Percentiles rank a stretch among this genome's conserved stretches.
phyloP scores from a whole-genome alignment of 2,888 invertebrate species.

The Lagria hirta region DNA sequence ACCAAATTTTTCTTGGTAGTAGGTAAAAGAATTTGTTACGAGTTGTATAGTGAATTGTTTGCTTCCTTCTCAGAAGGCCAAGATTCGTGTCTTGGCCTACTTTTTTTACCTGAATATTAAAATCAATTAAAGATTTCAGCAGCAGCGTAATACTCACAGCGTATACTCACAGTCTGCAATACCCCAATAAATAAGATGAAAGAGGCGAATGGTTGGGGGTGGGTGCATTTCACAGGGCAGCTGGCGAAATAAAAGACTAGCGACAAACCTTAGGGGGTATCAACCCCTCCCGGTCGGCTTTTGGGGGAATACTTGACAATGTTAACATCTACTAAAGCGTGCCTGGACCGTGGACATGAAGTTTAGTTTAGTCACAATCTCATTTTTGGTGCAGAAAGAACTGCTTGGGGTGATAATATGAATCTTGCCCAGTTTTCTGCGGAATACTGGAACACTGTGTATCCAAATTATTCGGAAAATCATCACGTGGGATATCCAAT shows the following conservation, averaged over 20 bases:
- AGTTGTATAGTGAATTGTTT: slow-evolving; percentile 37
- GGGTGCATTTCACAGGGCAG: slow-evolving; percentile 53
- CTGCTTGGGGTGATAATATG: slow-evolving; percentile 40
- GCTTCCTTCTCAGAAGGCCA: slow-evolving; percentile 39
- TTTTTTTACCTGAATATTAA: slow-evolving; percentile 33
- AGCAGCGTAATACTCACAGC: neutral
- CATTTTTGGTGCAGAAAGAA: too few relatives aligned
- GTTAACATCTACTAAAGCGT: slow-evolving; percentile 54
- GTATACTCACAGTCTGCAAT: slow-evolving; percentile 45
- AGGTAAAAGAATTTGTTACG: slow-evolving; percentile 15
- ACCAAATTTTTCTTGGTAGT: slow-evolving; percentile 3
- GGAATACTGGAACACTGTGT: slow-evolving; percentile 46
- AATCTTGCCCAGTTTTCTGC: slow-evolving; percentile 46
- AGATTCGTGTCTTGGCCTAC: slow-evolving; percentile 33
- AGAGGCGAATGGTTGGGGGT: slow-evolving; percentile 51
- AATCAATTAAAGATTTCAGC: neutral
- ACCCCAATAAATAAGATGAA: slow-evolving; percentile 53
- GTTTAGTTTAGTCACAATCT: too few relatives aligned
- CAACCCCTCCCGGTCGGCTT: slow-evolving; percentile 52
- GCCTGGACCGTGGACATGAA: slow-evolving; percentile 49
- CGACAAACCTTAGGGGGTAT: slow-evolving; percentile 53
- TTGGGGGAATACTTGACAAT: slow-evolving; percentile 54
- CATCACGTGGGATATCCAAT: slow-evolving; percentile 13
- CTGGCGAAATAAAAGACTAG: slow-evolving; percentile 55
- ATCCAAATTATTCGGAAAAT: slow-evolving; percentile 5